A percentile compares a stretch with the other conserved stretches of the same genome.
Evolutionary conservation across 2,888 invertebrate species (phyloP).

Genomic region (Notodonta dromedarius): DNA sequence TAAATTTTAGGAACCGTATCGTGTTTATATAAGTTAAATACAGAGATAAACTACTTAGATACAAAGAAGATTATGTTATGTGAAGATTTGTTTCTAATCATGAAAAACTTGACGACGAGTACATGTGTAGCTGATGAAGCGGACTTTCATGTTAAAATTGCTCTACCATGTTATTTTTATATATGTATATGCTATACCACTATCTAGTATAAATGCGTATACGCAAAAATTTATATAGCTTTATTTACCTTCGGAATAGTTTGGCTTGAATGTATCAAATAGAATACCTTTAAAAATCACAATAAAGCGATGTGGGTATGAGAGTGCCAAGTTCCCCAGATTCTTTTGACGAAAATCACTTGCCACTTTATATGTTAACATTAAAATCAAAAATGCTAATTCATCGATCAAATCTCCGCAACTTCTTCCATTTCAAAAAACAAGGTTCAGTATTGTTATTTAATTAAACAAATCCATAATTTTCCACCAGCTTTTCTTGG

Average conservation of each 20-base stretch:
- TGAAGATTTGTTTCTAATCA: constrained; percentile 24
- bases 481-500: constrained; percentile 16
- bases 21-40: not conserved
- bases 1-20: not conserved
- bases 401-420: no score
- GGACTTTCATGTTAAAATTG: constrained; percentile 33
- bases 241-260: no score
- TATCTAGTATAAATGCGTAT: not conserved
- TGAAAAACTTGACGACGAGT: constrained; percentile 32
- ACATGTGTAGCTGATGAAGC: constrained; percentile 43
- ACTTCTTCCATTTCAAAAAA: no score
- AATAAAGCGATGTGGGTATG: no score
- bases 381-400: no score
- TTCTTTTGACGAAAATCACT: no score
- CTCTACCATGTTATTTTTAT: constrained; percentile 12
- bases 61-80: not conserved
- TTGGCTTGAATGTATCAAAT: no score
- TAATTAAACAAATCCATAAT: not conserved
- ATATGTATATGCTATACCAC: no score
- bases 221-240: not conserved
- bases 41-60: not conserved
- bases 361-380: no score
- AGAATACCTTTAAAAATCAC: no score
- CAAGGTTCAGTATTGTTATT: no score
- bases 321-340: no score